A percentile compares a stretch with the other conserved stretches of the same genome.
phyloP scores from a whole-genome alignment of 1,140 invertebrate genomes.

The Drosophila pseudoananassae region DNA sequence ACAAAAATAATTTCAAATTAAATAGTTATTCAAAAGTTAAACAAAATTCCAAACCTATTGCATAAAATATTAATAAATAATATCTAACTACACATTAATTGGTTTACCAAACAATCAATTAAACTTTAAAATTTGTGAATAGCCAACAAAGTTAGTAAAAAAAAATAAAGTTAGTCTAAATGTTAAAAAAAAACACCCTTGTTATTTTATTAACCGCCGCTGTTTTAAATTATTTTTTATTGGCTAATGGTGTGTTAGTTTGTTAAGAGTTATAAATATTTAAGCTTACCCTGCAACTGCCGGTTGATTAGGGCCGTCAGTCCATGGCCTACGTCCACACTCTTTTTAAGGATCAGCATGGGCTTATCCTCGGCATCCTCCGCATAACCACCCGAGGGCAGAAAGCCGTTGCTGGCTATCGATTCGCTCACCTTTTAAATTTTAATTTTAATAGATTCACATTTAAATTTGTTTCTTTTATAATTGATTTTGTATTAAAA shows the following conservation, averaged over 20 bases:
- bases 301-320: conserved; percentile 90
- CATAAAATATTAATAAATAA: too few relatives aligned
- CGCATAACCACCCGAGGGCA: conserved; percentile 88
- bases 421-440: conserved; percentile 89
- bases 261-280: background rate
- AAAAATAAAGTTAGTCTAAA: background rate
- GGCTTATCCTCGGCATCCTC: conserved; percentile 90
- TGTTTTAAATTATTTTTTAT: background rate
- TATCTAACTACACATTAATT: too few relatives aligned
- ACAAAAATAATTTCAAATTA: background rate
- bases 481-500: background rate
- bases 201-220: conserved; percentile 15
- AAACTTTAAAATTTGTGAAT: background rate
- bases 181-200: background rate
- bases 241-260: background rate
- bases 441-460: too few relatives aligned
- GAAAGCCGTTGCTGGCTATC: conserved; percentile 90
- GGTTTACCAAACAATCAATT: background rate
- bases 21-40: background rate
- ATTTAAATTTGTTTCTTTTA: background rate
- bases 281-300: conserved; percentile 89
- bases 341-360: conserved; percentile 90
- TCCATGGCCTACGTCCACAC: conserved; percentile 88
- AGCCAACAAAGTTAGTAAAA: background rate
- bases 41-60: background rate